phyloP scores from a whole-genome alignment of 1,140 invertebrate species.

The Bombus pascuorum region DNA sequence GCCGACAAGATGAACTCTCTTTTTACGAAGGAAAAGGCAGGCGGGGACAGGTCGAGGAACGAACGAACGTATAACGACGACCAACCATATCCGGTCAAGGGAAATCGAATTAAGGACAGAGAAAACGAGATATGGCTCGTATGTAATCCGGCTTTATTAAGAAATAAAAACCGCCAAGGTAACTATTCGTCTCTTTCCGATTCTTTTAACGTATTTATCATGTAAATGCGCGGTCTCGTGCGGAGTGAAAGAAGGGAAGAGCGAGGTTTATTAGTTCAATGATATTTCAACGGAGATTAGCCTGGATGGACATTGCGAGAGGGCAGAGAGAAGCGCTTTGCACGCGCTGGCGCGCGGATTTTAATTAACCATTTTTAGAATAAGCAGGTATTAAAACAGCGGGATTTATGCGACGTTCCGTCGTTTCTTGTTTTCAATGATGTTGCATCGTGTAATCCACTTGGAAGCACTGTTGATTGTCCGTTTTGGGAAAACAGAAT shows the following conservation, averaged over 20 bases:
- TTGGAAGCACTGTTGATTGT: too few relatives aligned
- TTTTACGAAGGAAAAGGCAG: slow-evolving; percentile 47
- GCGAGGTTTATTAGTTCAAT: slow-evolving; percentile 38
- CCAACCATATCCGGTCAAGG: not conserved
- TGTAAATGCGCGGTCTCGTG: not conserved
- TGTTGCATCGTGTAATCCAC: not conserved
- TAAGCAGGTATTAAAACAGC: slow-evolving; percentile 35
- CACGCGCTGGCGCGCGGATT: not conserved
- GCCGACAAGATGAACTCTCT: slow-evolving; percentile 66
- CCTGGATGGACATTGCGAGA: slow-evolving; percentile 19
- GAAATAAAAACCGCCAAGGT: slow-evolving; percentile 8
- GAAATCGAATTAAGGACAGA: not conserved
- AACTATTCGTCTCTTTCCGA: slow-evolving; percentile 12
- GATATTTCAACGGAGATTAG: slow-evolving; percentile 51
- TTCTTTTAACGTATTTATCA: slow-evolving; percentile 34
- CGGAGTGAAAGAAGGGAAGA: not conserved
- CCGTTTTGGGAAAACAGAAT: not conserved
- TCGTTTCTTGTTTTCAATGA: not conserved
- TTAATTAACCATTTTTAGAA: slow-evolving; percentile 50
- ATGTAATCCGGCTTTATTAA: slow-evolving; percentile 39
- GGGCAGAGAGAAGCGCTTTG: not conserved
- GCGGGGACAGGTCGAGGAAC: slow-evolving; percentile 19
- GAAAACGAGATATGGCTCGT: not conserved
- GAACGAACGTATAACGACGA: slow-evolving; percentile 38
- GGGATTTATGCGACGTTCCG: not conserved